Base-by-base conservation (phyloP, 2,888 invertebrate genomes). In the Lamellibrachia satsuma region DNA sequence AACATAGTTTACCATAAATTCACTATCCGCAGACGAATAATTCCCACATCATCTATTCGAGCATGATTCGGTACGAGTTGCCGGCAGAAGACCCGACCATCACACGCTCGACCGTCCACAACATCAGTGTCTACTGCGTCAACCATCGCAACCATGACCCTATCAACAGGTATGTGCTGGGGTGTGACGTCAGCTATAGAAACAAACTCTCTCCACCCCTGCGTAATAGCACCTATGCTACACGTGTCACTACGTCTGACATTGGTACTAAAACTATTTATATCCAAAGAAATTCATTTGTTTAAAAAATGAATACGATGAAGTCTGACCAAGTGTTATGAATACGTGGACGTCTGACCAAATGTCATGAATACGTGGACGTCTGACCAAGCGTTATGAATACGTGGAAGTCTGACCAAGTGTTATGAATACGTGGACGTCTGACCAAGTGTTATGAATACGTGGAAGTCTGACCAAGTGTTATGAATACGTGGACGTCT, bases 11-110 rank as follows among this genome's bases (percentile, higher is more conserved):
- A 22, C 22, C 11, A 9, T 22, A 75, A 11, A 6, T 11, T 11
- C 75, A 22, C 75, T 22, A n/a, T 75, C 22, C 75, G 11, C 94
- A 96, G 96, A 92, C 93, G 39, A 96, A 96, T 92, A 93, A 91
- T 1, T 95, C 95, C 0, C 95, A 95, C 93, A 95, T 96, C 52
- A 94, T 95, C 39, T 96, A 96, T 94, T 93, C 93, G 52, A 96
- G 95, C 92, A 93, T 93, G 7, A 93, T 94, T 52, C 95, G 95
- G 91, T 94, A 95, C 52, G 94, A 94, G 52, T 95, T 96, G 1
- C 94, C 93, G 22, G 92, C 93, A 0, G 92, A 92, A 6, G 93
- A 93, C 11, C 94, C 94, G 8, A 52, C 93, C 52, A 95, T 95
- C 90, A 95, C 95, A 27, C 93, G 95, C 11, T 94, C 94, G 3